Evolutionary conservation across 2,888 invertebrate genomes (phyloP).

Genomic region (Stictocephala bisonia): DNA sequence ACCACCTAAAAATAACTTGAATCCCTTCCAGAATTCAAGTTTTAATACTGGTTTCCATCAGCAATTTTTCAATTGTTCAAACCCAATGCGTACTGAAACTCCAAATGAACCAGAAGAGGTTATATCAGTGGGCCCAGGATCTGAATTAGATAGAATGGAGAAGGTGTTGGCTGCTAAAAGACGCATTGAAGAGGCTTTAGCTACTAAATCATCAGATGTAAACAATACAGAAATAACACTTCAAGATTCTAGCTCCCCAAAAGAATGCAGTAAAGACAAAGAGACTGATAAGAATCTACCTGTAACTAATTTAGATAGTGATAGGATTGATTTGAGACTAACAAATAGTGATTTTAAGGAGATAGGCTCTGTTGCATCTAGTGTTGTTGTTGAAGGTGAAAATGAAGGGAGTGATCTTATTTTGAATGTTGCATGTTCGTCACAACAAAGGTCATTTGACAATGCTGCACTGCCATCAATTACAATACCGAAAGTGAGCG

Average conservation of each 20-base stretch:
- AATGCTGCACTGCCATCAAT: not conserved
- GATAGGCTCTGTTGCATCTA: constrained; percentile 38
- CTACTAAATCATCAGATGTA: not conserved
- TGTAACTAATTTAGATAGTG: not conserved
- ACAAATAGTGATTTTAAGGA: constrained; percentile 43
- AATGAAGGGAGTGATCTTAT: not conserved
- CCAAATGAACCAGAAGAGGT: no score
- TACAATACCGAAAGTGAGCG: no score
- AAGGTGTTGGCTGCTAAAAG: constrained; percentile 15
- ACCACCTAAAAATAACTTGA: no score
- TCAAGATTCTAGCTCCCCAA: not conserved
- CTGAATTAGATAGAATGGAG: constrained; percentile 11
- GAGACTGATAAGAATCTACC: not conserved
- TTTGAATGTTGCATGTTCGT: not conserved
- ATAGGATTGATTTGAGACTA: constrained; percentile 33
- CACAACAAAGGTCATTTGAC: constrained; percentile 23
- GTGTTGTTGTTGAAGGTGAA: constrained; percentile 1
- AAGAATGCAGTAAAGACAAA: not conserved
- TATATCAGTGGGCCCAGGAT: constrained; percentile 5
- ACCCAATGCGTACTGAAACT: no score
- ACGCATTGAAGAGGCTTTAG: constrained; percentile 23
- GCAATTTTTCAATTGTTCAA: no score
- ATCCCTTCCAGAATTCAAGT: no score
- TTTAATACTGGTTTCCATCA: no score
- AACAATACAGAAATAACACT: constrained; percentile 7